Evolutionary conservation across 2,888 invertebrate species (phyloP), one percentile per base, ranked within the genome.

Genomic region (Nymphalis urticae): DNA sequence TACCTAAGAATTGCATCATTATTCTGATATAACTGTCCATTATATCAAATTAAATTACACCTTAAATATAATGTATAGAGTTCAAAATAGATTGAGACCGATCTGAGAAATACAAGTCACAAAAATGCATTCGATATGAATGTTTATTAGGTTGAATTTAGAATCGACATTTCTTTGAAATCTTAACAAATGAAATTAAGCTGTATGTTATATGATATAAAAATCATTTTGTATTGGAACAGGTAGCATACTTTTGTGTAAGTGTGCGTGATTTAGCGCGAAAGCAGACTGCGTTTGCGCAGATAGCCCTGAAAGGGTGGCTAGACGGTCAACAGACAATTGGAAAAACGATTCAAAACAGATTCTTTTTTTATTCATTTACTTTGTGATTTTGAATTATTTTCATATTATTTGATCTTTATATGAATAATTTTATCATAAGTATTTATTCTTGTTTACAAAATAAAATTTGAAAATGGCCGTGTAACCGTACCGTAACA

Each of bases 301-400:
- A 68, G 80, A 84, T 84, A 85, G 83, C 83, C 79, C 71, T 79
- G 75, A 74, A 79, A 77, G 82, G 79, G 76, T 75, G 85, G 80
- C 87, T 88, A 89, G 90, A 90, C 88, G 80, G 76, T 77, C 79
- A 78, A 80, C 86, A 90, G 89, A 89, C 89, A 76, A 67, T 62
- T 48, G 66, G 36, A 60, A 60, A 66, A 60, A 48, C 60, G 54
- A 63, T 62, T 56, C n/a, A 47, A 61, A 50, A 58, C 42, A 50
- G 59, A 58, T 59, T 64, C 21, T 27, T 48, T 50, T 67, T 60
- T 56, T 61, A 61, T 53, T 10, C 61, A 47, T 61, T 48, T 48
- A 61, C 48, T 61, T 61, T 54, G 19, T 16, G 61, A 32, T 32
- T 47, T 47, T 10, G 19, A 21, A 19, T 10, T 3, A 42, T 42